Evolutionary conservation across 1,140 invertebrate genomes (phyloP).

Genomic region (Aphaenogaster rudis): DNA sequence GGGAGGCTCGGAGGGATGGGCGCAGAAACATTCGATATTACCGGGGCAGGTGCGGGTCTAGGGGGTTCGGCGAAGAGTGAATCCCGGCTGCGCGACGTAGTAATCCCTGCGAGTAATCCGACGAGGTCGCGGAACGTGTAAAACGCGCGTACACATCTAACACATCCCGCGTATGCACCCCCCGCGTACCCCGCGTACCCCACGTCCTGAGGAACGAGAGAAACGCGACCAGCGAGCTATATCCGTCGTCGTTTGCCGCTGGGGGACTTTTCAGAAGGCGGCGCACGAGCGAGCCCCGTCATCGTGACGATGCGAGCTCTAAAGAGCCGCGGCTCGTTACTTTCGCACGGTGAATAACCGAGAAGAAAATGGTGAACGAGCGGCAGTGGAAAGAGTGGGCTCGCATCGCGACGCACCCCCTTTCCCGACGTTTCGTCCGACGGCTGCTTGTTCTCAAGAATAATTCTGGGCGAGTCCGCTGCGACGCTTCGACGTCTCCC

Average conservation of each 20-base stretch:
- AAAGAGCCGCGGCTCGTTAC: constrained; percentile 68
- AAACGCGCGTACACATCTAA: not conserved
- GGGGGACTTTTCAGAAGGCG: constrained; percentile 31
- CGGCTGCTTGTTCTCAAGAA: constrained; percentile 29
- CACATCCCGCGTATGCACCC: not conserved
- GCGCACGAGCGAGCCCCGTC: constrained; percentile 6
- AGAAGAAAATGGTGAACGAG: constrained; percentile 14
- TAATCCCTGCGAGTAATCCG: constrained; percentile 16
- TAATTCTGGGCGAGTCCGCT: constrained; percentile 11
- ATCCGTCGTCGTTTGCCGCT: constrained; percentile 11
- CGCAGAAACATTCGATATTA: constrained; percentile 23
- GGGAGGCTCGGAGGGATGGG: not conserved
- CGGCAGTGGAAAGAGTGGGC: not conserved
- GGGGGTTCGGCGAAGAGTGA: constrained; percentile 1
- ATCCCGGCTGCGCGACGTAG: constrained; percentile 4
- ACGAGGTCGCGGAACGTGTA: constrained; percentile 18
- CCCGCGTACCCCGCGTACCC: too few species aligned
- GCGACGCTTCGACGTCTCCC: constrained; percentile 45
- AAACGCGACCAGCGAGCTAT: constrained; percentile 4
- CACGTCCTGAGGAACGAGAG: not conserved
- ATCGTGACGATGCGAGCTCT: constrained; percentile 35
- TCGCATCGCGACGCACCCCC: not conserved
- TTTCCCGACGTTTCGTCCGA: not conserved
- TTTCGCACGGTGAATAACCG: constrained; percentile 32
- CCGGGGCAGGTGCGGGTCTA: not conserved